These are phyloP conservation scores for Blomia tropicalis DNA, from an alignment of 2,888 invertebrate genomes.

Conservation along the genomic window DNA sequence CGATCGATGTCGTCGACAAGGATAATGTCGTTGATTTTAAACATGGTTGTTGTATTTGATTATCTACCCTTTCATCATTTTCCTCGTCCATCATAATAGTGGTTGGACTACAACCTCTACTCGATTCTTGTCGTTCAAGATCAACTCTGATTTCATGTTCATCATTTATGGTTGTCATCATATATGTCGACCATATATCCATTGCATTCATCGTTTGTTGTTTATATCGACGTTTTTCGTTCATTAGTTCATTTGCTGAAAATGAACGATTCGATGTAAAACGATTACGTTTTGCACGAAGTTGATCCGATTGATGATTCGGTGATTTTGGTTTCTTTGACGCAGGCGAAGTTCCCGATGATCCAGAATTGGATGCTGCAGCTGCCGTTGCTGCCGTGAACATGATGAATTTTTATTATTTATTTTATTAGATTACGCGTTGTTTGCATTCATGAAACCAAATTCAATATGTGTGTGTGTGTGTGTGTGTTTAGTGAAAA, in stretches of 20 bases:
- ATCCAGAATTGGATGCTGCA: too few species aligned
- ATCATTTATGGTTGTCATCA: background rate
- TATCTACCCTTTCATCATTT: too few species aligned
- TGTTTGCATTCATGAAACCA: too few species aligned
- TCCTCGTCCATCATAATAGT: too few species aligned
- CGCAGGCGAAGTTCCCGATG: too few species aligned
- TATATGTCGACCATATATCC: background rate
- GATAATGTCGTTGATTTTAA: background rate
- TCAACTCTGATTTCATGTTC: background rate
- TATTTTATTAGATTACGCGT: too few species aligned
- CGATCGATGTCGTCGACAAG: background rate
- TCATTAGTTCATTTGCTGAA: background rate
- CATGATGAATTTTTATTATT: too few species aligned
- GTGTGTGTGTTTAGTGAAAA: too few species aligned
- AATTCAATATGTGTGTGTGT: too few species aligned
- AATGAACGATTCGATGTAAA: background rate
- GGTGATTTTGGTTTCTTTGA: too few species aligned
- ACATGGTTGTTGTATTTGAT: background rate
- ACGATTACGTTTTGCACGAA: background rate
- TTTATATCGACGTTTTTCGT: background rate
- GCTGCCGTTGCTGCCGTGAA: background rate
- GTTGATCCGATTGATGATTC: too few species aligned
- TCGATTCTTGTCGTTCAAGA: background rate
- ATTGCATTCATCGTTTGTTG: background rate
- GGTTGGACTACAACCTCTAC: slow-evolving; percentile 1